Base-by-base conservation (phyloP, 2,888 invertebrate species). In the Ormyrus nitidulus region DNA sequence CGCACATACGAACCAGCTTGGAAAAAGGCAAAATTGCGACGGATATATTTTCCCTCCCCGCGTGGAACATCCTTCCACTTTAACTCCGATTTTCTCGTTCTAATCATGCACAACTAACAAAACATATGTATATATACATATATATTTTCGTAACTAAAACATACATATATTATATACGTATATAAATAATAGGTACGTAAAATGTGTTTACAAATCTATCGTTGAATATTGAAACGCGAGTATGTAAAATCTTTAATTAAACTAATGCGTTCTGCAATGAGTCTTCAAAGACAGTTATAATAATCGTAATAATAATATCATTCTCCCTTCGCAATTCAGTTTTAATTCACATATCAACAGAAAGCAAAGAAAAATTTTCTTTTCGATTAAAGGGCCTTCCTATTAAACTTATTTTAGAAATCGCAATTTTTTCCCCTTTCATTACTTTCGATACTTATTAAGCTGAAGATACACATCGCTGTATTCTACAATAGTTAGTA, bases 41-140 rank as follows among this genome's bases (percentile, higher is more conserved):
- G 70, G 79, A 79, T 77, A 77, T 64, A 62, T 74, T 46, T 65
- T 70, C 78, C 19, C 65, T 61, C 54, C 54, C 8, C 64, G 44
- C 34, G 19, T 49, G 44, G 34, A 70, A 59, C 62, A 77, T 74
- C 54, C 44, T 75, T 74, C 66, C 44, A 65, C 9, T 62, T 71
- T 59, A 59, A 66, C 19, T 62, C 8, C 71, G 34, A 68, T 34
- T 61, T 19, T 69, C 66, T 69, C 56, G 56, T 59, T 71, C 83
- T 84, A 84, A 82, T 85, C 84, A 85, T 85, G 83, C 85, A 84
- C 83, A 84, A 83, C 72, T 82, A 82, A 86, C 81, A 83, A 86
- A 85, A 85, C 83, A 79, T 83, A 65, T 66, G 66, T 79, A 83
- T 84, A 80, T 84, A 83, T 83, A 83, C 83, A 85, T 83, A 85